Conservation (phyloP, 2,113 vertebrate species). For the Mixornis gularis region DNA sequence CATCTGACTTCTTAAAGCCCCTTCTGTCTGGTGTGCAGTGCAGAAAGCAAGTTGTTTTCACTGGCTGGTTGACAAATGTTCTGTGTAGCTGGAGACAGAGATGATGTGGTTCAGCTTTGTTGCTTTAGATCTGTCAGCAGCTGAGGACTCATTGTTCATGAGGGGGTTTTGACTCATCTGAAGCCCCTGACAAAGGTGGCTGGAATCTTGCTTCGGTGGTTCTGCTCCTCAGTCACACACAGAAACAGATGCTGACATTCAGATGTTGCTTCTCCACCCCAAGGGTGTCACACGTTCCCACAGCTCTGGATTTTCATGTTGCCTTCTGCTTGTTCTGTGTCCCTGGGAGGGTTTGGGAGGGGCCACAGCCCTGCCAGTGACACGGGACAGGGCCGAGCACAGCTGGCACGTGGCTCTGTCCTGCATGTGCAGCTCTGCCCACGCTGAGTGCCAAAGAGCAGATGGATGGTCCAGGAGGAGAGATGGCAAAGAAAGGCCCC, state of each 20-base stretch:
- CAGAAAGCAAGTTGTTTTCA: constrained; percentile 36
- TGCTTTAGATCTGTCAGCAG: constrained; percentile 58
- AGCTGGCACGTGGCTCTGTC: not conserved
- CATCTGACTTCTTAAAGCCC: constrained; percentile 44
- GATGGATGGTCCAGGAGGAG: not conserved
- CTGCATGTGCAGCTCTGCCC: not conserved
- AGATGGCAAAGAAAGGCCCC: not conserved
- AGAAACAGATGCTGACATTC: constrained; percentile 35
- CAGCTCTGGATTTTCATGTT: not conserved
- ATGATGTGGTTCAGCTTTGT: constrained; percentile 31
- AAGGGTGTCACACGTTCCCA: not conserved
- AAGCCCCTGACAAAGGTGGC: constrained; percentile 45
- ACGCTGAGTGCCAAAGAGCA: not conserved
- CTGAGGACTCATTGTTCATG: constrained; percentile 34
- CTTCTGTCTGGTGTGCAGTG: not conserved
- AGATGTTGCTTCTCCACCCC: not conserved
- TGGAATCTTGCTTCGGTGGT: constrained; percentile 25
- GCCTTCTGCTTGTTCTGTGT: not conserved
- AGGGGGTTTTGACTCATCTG: constrained; percentile 44
- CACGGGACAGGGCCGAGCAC: accelerated
- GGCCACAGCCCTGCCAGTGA: not conserved
- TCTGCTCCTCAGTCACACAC: constrained; percentile 3
- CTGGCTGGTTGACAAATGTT: constrained; percentile 37
- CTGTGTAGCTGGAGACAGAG: constrained; percentile 18
- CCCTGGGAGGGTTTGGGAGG: not conserved